Base-by-base conservation (phyloP, 2,888 invertebrate species). In the Rhingia rostrata region DNA sequence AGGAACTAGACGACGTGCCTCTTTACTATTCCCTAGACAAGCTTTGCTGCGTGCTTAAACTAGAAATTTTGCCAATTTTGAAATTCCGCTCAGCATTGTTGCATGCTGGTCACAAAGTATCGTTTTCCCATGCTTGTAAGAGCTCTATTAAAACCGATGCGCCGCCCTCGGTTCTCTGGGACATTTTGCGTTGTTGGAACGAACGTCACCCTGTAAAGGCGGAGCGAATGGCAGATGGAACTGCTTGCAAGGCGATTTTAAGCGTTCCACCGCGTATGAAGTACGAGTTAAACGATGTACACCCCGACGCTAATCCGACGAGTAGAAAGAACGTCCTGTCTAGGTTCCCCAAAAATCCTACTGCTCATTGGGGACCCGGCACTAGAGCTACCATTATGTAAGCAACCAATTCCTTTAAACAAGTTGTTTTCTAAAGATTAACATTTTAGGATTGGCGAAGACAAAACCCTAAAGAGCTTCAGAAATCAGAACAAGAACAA, bases 121-220 rank as follows among this genome's bases (percentile, higher is more conserved):
- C 99, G 0, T 95, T 95, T 88, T 97, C 99, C 0, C 99, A 99
- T 92, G 96, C 97, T 72, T 94, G 94, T 86, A 96, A 95, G 89
- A 94, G 94, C 86, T 97, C 98, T 0, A 92, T 99, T 30, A 99
- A 99, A 92, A 99, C 99, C 0, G 93, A 96, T 89, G 99, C 99
- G 3, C 98, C 99, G 0, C 92, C 95, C 45, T 91, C 92, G 1
- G 93, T 98, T 7, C 89, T 99, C 14, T 99, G 99, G 99, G 98
- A 99, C 91, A 94, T 99, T 70, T 93, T 99, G 87, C 93, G 97
- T 80, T 93, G 94, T 54, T 98, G 97, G 97, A 95, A 94, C 87
- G 93, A 93, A 86, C 89, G 91, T 0, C 94, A 95, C 90, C 96
- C 96, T 0, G 93, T 94, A 4, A 94, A 93, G 86, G 91, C 93